Evolutionary conservation across 2,888 invertebrate species (phyloP).

Genomic region (Drosophila cracens): DNA sequence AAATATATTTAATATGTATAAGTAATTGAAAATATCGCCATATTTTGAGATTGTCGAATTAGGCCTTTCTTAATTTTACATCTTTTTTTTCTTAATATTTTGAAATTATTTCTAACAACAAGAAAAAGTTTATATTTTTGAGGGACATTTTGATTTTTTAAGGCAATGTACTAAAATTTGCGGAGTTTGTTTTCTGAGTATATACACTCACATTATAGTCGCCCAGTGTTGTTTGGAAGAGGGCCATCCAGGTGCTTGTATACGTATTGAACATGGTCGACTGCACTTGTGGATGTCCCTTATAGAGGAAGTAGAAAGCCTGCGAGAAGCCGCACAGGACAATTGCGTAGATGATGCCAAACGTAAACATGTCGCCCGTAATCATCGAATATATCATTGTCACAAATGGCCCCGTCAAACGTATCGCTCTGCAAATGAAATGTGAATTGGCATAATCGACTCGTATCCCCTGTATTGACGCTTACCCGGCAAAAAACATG

Average conservation of each 20-base stretch:
- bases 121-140: too few relatives aligned
- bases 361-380: slow-evolving; percentile 99
- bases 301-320: slow-evolving; percentile 97
- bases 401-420: slow-evolving; percentile 98
- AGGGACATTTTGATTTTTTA: too few relatives aligned
- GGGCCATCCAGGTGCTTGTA: slow-evolving; percentile 97
- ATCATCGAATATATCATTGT: slow-evolving; percentile 99
- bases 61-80: too few relatives aligned
- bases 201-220: slow-evolving; percentile 94
- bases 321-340: slow-evolving; percentile 98
- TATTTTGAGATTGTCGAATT: too few relatives aligned
- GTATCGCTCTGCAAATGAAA: slow-evolving; percentile 90
- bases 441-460: not conserved
- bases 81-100: too few relatives aligned
- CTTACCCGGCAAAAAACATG: slow-evolving; percentile 99
- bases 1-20: too few relatives aligned
- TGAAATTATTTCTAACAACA: too few relatives aligned
- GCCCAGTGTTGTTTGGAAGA: slow-evolving; percentile 98
- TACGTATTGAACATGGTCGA: slow-evolving; percentile 93
- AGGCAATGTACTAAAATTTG: not conserved
- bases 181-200: not conserved
- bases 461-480: not conserved
- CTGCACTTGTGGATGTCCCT: slow-evolving; percentile 93
- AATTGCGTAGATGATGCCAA: slow-evolving; percentile 98
- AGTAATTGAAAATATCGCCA: too few relatives aligned